Evolutionary conservation across 1,140 invertebrate genomes (phyloP), one percentile per base, ranked within the genome.

Genomic region (Meloidogyne floridensis): DNA sequence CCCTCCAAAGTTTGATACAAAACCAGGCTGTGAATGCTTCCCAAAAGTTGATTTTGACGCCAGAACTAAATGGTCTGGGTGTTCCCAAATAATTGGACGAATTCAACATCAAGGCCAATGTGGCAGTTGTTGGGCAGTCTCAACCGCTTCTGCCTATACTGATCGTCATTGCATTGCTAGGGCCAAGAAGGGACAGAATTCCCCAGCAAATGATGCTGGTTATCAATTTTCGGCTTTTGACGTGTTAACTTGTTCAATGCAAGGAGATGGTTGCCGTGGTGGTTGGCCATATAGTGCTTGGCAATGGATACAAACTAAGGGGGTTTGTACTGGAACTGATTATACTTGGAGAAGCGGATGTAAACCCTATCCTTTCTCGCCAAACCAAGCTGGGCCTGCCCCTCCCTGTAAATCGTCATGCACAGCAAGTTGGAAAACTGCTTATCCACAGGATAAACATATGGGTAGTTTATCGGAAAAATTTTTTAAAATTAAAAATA

Each of bases 51-150:
- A 18, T 20, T 80, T 77, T 43, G 79, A 80, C 56, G 43, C 72
- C 18, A 56, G 79, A 20, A 77, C 20, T n/a, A 56, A 51, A 47
- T 80, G 79, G 79, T 10, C 72, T 5, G 13, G 18, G 0, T 80
- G 79, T 47, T 56, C 79, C 32, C 53, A 42, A 53, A 80, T 80
- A 32, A 80, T 80, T 47, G 51, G 71, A 32, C 42, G 53, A 7
- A 56, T 80, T 43, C 53, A 74, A 70, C 18, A 80, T 56, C 79
- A 80, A n/a, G n/a, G 18, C 42, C 15, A 43, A 15, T 80, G 79
- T 43, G 79, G 79, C 13, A 73, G 71, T 42, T 80, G 79, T 43
- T 80, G 79, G 79, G 79, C 72, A 42, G 79, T 80, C 15, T 80
- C 79, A 13, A 56, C 59, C 8, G 79, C 71, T 18, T 80, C 79